Percentiles rank a stretch among this genome's conserved stretches.
phyloP scores from a whole-genome alignment of 2,888 invertebrate genomes.

The Cremastinae sp. region DNA sequence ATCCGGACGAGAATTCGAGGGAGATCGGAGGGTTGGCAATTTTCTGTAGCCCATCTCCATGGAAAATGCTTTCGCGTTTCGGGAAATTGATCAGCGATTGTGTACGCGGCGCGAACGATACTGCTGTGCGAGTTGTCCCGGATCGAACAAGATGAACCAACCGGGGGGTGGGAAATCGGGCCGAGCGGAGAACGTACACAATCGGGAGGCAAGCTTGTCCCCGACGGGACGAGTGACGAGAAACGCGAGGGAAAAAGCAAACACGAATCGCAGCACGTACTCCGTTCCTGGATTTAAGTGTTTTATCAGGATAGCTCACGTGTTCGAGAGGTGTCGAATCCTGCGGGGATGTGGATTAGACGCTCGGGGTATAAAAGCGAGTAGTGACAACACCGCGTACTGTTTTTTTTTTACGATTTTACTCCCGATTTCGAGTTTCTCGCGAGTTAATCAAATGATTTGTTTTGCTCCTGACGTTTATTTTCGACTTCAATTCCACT shows the following conservation, averaged over 20 bases:
- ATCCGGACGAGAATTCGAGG: constrained; percentile 42
- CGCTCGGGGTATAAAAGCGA: too few relatives aligned
- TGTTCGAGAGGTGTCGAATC: background rate
- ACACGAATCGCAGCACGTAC: constrained; percentile 66
- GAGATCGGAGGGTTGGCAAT: constrained; percentile 48
- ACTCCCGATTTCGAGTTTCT: too few relatives aligned
- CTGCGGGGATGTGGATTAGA: too few relatives aligned
- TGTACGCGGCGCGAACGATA: background rate
- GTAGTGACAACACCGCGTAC: constrained; percentile 25
- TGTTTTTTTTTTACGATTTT: constrained; percentile 18
- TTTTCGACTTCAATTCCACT: too few relatives aligned
- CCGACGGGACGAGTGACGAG: constrained; percentile 16
- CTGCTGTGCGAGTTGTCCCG: background rate
- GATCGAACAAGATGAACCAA: constrained; percentile 1
- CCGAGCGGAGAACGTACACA: too few relatives aligned
- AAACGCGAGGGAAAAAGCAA: constrained; percentile 64
- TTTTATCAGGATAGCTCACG: constrained; percentile 2
- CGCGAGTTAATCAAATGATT: too few relatives aligned
- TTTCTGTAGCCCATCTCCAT: constrained; percentile 34
- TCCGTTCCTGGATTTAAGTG: constrained; percentile 23
- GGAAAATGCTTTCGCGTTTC: constrained; percentile 59
- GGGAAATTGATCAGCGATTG: constrained; percentile 61
- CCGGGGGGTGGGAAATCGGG: background rate
- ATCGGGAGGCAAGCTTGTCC: constrained; percentile 13
- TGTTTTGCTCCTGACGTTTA: too few relatives aligned